These are phyloP conservation scores for Lasioglossum albipes DNA, from an alignment of 1,140 invertebrate genomes.

Conservation along the genomic window DNA sequence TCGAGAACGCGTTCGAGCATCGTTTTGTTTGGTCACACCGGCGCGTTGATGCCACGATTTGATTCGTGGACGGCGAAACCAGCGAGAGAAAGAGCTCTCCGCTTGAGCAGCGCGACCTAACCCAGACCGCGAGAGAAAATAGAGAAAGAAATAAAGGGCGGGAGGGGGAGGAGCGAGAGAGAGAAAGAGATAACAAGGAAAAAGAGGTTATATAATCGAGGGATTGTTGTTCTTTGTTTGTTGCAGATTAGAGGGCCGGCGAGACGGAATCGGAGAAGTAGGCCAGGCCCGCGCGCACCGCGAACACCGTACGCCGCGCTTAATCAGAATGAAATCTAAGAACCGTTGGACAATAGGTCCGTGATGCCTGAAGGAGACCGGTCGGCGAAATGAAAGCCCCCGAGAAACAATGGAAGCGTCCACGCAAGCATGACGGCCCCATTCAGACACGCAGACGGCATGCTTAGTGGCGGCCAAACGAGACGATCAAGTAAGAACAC, in stretches of 20 bases:
- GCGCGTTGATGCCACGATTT: too few species aligned
- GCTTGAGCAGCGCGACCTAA: too few species aligned
- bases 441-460: constrained; percentile 60
- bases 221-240: constrained; percentile 36
- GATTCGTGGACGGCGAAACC: not conserved
- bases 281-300: constrained; percentile 14
- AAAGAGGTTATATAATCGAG: constrained; percentile 7
- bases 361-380: constrained; percentile 41
- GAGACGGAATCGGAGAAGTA: constrained; percentile 24
- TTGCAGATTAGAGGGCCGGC: constrained; percentile 44
- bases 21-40: too few species aligned
- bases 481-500: constrained; percentile 56
- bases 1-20: too few species aligned
- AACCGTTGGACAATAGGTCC: constrained; percentile 46
- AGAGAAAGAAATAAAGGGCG: not conserved
- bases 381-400: constrained; percentile 61
- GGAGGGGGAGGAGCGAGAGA: not conserved
- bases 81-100: not conserved
- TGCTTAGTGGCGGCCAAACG: constrained; percentile 55
- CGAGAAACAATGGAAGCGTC: constrained; percentile 63
- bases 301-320: constrained; percentile 26
- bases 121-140: not conserved
- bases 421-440: constrained; percentile 63
- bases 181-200: not conserved
- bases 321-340: constrained; percentile 63